phyloP scores from a whole-genome alignment of 2,888 invertebrate species.

The Amblyjoppa fuscipennis region DNA sequence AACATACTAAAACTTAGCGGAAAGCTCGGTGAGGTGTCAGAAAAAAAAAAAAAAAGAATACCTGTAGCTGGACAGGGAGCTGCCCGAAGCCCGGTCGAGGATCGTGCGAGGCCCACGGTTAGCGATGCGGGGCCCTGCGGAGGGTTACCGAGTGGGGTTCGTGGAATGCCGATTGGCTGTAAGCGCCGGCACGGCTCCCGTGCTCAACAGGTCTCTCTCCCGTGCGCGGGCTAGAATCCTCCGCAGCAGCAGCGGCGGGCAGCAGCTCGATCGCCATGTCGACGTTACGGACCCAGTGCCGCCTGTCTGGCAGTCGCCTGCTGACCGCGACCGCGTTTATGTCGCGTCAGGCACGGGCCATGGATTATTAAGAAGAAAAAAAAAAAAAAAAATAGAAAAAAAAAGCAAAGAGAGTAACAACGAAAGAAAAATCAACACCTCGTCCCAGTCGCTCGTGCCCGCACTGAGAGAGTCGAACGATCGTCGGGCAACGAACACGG shows the following conservation, averaged over 20 bases:
- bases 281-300: slow-evolving; percentile 69
- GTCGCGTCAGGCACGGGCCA: slow-evolving; percentile 76
- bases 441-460: slow-evolving; percentile 62
- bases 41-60: too few species aligned
- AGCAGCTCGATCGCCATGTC: slow-evolving; percentile 58
- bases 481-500: slow-evolving; percentile 11
- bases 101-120: slow-evolving; percentile 38
- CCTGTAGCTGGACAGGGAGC: too few species aligned
- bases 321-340: slow-evolving; percentile 83
- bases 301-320: slow-evolving; percentile 81
- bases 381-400: slow-evolving; percentile 1
- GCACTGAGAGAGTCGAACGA: slow-evolving; percentile 30
- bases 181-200: slow-evolving; percentile 42
- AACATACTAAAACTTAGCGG: too few species aligned
- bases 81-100: slow-evolving; percentile 42
- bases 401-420: not conserved
- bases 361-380: slow-evolving; percentile 74
- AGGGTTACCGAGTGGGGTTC: slow-evolving; percentile 35
- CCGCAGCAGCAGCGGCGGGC: slow-evolving; percentile 24
- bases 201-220: slow-evolving; percentile 37
- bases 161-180: slow-evolving; percentile 39
- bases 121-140: slow-evolving; percentile 48
- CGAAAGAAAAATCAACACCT: not conserved
- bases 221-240: slow-evolving; percentile 19
- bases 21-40: too few species aligned